phyloP scores from a whole-genome alignment of 2,888 invertebrate species.

The Operophtera brumata region DNA sequence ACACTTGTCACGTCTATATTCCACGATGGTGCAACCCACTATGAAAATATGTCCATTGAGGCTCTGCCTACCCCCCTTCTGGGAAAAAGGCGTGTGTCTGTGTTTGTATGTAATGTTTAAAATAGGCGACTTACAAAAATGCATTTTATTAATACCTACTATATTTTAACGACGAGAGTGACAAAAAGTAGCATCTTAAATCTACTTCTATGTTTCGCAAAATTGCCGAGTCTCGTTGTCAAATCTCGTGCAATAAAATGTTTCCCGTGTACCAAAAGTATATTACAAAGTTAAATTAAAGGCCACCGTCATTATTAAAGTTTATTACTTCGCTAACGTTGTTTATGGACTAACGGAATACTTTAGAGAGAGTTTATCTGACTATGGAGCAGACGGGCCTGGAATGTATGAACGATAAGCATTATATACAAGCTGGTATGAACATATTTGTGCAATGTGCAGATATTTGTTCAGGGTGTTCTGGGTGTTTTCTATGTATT shows the following conservation, averaged over 20 bases:
- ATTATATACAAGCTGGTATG: neutral
- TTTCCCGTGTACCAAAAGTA: constrained; percentile 45
- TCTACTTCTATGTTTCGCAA: neutral
- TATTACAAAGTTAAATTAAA: constrained; percentile 61
- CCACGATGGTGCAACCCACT: no score
- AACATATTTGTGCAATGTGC: neutral
- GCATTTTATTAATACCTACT: no score
- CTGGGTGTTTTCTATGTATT: no score
- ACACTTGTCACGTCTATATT: no score
- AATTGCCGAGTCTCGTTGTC: constrained; percentile 30
- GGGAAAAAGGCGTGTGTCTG: no score
- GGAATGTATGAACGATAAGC: constrained; percentile 10
- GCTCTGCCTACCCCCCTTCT: no score
- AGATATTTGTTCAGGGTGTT: no score
- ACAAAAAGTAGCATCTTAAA: constrained; percentile 1
- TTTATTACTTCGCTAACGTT: constrained; percentile 45
- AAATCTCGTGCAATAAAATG: constrained; percentile 46
- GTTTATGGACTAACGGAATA: constrained; percentile 37
- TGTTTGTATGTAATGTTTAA: no score
- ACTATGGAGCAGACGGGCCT: neutral
- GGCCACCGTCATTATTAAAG: constrained; percentile 42
- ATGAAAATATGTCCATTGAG: no score
- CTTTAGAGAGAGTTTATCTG: neutral
- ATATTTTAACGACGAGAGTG: no score
- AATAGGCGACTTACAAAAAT: no score